These are phyloP conservation scores for Drosophila recens DNA, from an alignment of 2,888 invertebrate species.

Conservation along the genomic window DNA sequence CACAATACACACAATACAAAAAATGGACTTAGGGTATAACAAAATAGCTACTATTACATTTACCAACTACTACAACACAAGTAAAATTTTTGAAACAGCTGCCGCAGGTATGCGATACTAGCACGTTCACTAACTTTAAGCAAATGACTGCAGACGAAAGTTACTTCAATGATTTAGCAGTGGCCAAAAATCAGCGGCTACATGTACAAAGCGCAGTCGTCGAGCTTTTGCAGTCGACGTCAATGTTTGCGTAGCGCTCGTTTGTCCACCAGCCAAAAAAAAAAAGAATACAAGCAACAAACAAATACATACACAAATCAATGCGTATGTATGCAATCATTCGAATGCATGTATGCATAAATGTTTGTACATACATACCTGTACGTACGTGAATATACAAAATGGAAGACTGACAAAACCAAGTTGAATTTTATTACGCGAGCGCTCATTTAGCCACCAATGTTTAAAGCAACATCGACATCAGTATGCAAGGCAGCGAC, in stretches of 20 bases:
- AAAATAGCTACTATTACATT: slow-evolving; percentile 5
- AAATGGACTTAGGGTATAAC: neutral
- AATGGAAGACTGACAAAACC: slow-evolving; percentile 45
- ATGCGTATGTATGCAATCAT: slow-evolving; percentile 8
- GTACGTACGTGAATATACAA: slow-evolving; percentile 5
- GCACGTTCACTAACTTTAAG: slow-evolving; percentile 85
- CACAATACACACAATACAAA: neutral
- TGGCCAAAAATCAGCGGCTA: slow-evolving; percentile 80
- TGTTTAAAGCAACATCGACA: slow-evolving; percentile 32
- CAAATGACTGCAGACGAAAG: slow-evolving; percentile 86
- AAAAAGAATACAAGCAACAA: slow-evolving; percentile 11
- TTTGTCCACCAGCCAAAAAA: slow-evolving; percentile 37
- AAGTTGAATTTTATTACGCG: slow-evolving; percentile 69
- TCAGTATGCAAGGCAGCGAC: slow-evolving; percentile 49
- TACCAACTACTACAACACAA: slow-evolving; percentile 15
- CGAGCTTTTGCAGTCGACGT: slow-evolving; percentile 59
- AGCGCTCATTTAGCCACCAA: slow-evolving; percentile 44
- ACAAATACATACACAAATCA: neutral
- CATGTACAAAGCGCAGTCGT: slow-evolving; percentile 64
- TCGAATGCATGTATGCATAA: slow-evolving; percentile 1
- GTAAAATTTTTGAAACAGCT: slow-evolving; percentile 46
- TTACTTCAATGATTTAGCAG: slow-evolving; percentile 84
- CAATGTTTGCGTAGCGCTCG: slow-evolving; percentile 31
- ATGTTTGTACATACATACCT: neutral
- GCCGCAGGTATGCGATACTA: slow-evolving; percentile 82